phyloP scores from a whole-genome alignment of 2,888 invertebrate genomes.

The Helicoverpa assulta region DNA sequence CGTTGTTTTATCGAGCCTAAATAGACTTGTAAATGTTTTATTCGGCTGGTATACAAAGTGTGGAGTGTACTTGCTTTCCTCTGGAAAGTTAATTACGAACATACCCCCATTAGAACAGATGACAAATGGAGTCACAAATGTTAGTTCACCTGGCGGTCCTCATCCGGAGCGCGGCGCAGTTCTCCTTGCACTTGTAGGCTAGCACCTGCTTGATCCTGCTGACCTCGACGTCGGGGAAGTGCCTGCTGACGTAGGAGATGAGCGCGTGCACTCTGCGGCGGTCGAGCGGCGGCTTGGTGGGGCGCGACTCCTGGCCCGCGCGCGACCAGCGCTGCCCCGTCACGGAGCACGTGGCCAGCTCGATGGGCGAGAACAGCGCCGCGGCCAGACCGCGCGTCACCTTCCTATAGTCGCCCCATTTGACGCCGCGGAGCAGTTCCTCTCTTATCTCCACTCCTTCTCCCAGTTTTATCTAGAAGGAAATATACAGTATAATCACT shows the following conservation, averaged over 20 bases:
- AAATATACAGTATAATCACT: constrained; percentile 2
- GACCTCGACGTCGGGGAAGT: constrained; percentile 93
- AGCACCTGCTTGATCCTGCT: constrained; percentile 94
- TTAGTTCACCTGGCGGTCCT: constrained; percentile 91
- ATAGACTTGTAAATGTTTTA: not conserved
- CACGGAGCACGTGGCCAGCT: constrained; percentile 93
- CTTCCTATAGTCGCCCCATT: constrained; percentile 94
- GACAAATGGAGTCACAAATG: constrained; percentile 23
- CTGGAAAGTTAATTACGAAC: not conserved
- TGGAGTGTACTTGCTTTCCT: not conserved
- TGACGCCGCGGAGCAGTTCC: constrained; percentile 92
- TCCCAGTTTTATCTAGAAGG: constrained; percentile 92
- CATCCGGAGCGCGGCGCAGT: constrained; percentile 94
- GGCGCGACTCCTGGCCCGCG: constrained; percentile 93
- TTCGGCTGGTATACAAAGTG: not conserved
- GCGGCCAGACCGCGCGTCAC: constrained; percentile 93
- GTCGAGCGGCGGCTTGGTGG: constrained; percentile 94
- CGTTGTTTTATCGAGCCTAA: not conserved
- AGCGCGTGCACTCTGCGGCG: constrained; percentile 93
- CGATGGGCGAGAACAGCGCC: constrained; percentile 93
- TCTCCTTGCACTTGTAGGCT: constrained; percentile 94
- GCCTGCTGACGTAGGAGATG: constrained; percentile 93
- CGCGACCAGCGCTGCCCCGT: constrained; percentile 94
- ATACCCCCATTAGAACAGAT: not conserved
- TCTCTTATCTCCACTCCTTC: constrained; percentile 94